Percentiles rank a stretch among this genome's conserved stretches.
phyloP scores from a whole-genome alignment of 2,797 vertebrate genomes.

The Prunella strophiata region DNA sequence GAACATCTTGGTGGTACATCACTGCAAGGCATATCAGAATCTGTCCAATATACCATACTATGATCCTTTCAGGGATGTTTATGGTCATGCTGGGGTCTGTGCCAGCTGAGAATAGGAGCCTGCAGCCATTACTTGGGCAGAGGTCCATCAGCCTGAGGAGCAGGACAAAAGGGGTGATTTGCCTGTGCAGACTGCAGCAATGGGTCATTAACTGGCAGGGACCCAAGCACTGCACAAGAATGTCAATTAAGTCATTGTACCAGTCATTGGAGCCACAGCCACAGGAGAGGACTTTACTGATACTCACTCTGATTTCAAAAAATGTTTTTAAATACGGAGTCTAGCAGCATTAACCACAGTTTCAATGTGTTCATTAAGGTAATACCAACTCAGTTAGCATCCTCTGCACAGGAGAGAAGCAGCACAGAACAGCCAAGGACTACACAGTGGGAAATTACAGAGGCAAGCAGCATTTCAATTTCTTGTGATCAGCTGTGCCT shows the following conservation, averaged over 20 bases:
- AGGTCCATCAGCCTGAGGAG: slow-evolving; percentile 27
- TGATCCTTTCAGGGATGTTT: slow-evolving; percentile 40
- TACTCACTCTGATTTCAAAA: neutral
- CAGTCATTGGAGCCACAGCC: neutral
- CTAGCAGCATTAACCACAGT: slow-evolving; percentile 28
- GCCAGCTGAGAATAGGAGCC: slow-evolving; percentile 41
- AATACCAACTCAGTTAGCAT: slow-evolving; percentile 25
- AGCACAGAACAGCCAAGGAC: neutral
- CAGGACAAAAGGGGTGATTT: slow-evolving; percentile 5
- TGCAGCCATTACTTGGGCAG: slow-evolving; percentile 40
- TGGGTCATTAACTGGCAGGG: slow-evolving; percentile 50
- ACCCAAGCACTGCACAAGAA: slow-evolving; percentile 27
- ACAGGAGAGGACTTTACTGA: neutral
- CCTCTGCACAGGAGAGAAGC: neutral
- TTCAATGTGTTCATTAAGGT: slow-evolving; percentile 2
- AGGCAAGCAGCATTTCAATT: slow-evolving; percentile 18
- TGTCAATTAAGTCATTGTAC: slow-evolving; percentile 38
- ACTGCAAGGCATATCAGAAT: neutral
- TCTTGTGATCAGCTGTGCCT: neutral
- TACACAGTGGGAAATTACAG: neutral
- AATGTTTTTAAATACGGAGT: slow-evolving; percentile 14
- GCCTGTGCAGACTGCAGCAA: slow-evolving; percentile 32
- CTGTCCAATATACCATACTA: slow-evolving; percentile 26
- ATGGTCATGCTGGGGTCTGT: neutral
- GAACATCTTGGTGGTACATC: neutral